A percentile compares a stretch with the other conserved stretches of the same genome.
Evolutionary conservation across 2,113 vertebrate species (phyloP).

Genomic region (Piprites chloris): DNA sequence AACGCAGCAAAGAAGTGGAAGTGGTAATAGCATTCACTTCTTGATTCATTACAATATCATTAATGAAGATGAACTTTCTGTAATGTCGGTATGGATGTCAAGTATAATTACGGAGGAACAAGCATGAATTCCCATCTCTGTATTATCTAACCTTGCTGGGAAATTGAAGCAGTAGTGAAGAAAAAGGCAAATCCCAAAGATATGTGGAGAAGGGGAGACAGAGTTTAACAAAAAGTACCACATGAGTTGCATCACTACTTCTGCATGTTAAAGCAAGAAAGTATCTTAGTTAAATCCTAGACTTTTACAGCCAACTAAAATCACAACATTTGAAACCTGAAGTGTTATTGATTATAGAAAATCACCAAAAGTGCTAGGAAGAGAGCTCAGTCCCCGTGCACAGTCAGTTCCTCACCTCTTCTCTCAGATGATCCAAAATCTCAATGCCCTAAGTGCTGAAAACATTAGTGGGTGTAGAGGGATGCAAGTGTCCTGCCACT

Average conservation of each 20-base stretch:
- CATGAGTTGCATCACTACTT: not conserved
- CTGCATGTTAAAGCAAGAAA: not conserved
- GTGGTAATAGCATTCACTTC: slow-evolving; percentile 6
- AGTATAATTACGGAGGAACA: slow-evolving; percentile 22
- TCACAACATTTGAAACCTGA: not conserved
- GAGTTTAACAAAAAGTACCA: not conserved
- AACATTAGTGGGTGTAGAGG: not conserved
- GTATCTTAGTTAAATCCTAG: not conserved
- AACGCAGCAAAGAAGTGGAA: slow-evolving; percentile 21
- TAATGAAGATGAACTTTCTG: slow-evolving; percentile 39
- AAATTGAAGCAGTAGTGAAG: slow-evolving; percentile 5
- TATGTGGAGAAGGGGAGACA: not conserved
- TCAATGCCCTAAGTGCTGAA: not conserved
- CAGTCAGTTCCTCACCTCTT: not conserved
- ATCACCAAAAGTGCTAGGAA: not conserved
- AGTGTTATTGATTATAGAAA: not conserved
- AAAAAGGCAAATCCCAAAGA: not conserved
- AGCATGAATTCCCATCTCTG: slow-evolving; percentile 22
- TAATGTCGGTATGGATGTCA: not conserved
- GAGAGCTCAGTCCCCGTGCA: not conserved
- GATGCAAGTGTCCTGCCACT: not conserved
- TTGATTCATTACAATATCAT: slow-evolving; percentile 3
- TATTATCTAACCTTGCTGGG: not conserved
- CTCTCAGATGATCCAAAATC: not conserved
- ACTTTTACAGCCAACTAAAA: not conserved